Percentiles rank a stretch among this genome's conserved stretches.
phyloP scores from a whole-genome alignment of 2,888 invertebrate genomes.

The Protula sp. region DNA sequence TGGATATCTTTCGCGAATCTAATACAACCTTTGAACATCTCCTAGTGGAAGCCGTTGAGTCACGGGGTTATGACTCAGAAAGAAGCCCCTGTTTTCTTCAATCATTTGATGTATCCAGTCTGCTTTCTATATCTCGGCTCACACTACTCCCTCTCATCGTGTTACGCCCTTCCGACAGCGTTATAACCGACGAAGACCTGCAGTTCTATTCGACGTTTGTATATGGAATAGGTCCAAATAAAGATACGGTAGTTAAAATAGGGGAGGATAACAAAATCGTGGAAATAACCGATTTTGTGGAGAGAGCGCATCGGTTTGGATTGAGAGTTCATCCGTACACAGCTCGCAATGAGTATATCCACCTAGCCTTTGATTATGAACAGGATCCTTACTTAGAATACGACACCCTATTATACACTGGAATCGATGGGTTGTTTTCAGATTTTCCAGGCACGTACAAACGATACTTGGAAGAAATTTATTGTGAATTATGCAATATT shows the following conservation, averaged over 20 bases:
- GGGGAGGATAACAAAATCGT: constrained; percentile 5
- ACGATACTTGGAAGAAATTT: too few relatives aligned
- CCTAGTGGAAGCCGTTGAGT: constrained; percentile 11
- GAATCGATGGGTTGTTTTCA: constrained; percentile 28
- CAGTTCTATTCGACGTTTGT: constrained; percentile 6
- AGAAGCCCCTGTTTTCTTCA: background rate
- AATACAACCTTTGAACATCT: constrained; percentile 21
- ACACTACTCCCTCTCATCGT: constrained; percentile 13
- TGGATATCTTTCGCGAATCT: constrained; percentile 10
- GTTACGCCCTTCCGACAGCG: constrained; percentile 3
- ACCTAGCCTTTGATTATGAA: background rate
- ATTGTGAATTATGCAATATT: too few relatives aligned
- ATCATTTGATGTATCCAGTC: constrained; percentile 3
- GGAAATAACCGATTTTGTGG: constrained; percentile 11
- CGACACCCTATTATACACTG: constrained; percentile 1
- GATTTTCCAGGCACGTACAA: constrained; percentile 25
- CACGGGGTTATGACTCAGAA: constrained; percentile 1
- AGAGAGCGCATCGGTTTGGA: constrained; percentile 9
- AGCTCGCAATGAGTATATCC: constrained; percentile 1
- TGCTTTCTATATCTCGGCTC: constrained; percentile 6
- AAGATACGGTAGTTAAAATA: constrained; percentile 3
- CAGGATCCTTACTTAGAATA: background rate
- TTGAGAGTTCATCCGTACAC: constrained; percentile 10
- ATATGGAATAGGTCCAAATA: constrained; percentile 19
- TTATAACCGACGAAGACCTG: constrained; percentile 8